A percentile compares a stretch with the other conserved stretches of the same genome.
Conservation (phyloP, 2,888 invertebrate species). For the Agonopterix alstromeriana region DNA sequence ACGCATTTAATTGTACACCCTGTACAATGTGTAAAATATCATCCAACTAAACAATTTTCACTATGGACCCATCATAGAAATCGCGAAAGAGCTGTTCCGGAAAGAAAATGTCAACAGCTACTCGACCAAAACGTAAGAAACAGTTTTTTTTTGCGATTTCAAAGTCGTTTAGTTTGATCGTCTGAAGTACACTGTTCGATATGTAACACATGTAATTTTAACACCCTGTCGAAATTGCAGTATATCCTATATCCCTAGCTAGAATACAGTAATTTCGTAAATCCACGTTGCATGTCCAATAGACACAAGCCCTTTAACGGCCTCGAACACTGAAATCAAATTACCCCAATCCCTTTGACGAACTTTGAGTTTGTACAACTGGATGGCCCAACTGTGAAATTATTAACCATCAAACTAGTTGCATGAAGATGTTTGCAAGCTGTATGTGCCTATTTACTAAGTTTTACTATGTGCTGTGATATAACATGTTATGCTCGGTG, state of each 20-base stretch:
- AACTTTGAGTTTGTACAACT: constrained; percentile 40
- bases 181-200: too few species aligned
- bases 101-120: neutral
- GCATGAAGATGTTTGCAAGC: neutral
- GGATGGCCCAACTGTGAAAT: constrained; percentile 33
- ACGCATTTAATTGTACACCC: too few species aligned
- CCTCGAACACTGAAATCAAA: constrained; percentile 52
- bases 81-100: too few species aligned
- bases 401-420: constrained; percentile 30
- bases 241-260: neutral
- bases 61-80: too few species aligned
- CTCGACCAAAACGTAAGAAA: neutral
- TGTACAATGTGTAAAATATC: too few species aligned
- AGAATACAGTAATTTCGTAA: constrained; percentile 19
- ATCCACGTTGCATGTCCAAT: constrained; percentile 35
- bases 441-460: too few species aligned
- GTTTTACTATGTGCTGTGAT: too few species aligned
- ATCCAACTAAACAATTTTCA: too few species aligned
- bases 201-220: too few species aligned
- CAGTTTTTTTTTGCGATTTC: neutral
- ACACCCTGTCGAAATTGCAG: too few species aligned
- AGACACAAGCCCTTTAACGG: constrained; percentile 35
- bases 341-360: constrained; percentile 53
- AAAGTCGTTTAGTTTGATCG: neutral
- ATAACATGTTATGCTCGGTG: too few species aligned